These are phyloP conservation scores for Eunapius fragilis DNA, from an alignment of 37 sponge, comb jelly and placozoan genomes.

Conservation along the genomic window DNA sequence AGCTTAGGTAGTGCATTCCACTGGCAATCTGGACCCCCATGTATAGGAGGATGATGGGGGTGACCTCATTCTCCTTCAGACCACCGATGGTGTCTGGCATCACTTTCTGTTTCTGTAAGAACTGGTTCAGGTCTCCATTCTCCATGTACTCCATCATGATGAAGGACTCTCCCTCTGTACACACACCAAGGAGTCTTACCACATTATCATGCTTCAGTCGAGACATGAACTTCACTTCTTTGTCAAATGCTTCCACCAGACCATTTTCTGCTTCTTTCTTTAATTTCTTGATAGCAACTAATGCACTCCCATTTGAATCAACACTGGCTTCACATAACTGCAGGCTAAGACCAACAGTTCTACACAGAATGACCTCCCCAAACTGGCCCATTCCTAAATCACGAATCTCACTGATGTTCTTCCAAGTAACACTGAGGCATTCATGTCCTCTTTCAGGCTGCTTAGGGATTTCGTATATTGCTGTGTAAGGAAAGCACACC, in stretches of 20 bases:
- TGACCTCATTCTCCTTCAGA: slow-evolving; percentile 10
- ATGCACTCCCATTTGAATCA: not conserved
- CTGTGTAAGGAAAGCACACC: not conserved
- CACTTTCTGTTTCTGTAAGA: slow-evolving; percentile 44
- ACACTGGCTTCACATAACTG: slow-evolving; percentile 3
- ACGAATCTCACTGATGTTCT: slow-evolving; percentile 13
- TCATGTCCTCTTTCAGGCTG: not conserved
- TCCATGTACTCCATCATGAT: slow-evolving; percentile 82
- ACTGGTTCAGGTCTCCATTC: slow-evolving; percentile 71
- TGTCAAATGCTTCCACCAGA: slow-evolving; percentile 38
- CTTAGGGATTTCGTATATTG: slow-evolving; percentile 11
- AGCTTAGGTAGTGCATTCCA: slow-evolving; percentile 61
- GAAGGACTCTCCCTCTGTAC: slow-evolving; percentile 44
- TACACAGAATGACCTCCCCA: slow-evolving; percentile 36
- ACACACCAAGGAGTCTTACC: slow-evolving; percentile 47
- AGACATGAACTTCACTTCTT: slow-evolving; percentile 71
- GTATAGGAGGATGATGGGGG: slow-evolving; percentile 19
- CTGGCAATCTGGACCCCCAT: slow-evolving; percentile 48
- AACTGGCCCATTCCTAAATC: slow-evolving; percentile 47
- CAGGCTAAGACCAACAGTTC: slow-evolving; percentile 33
- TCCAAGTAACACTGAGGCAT: slow-evolving; percentile 1
- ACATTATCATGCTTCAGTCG: slow-evolving; percentile 53
- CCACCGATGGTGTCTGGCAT: not conserved
- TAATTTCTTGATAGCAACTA: slow-evolving; percentile 61
- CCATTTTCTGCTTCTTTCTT: not conserved